phyloP scores from a whole-genome alignment of 2,113 vertebrate genomes.

The Phylloscopus whistleri region DNA sequence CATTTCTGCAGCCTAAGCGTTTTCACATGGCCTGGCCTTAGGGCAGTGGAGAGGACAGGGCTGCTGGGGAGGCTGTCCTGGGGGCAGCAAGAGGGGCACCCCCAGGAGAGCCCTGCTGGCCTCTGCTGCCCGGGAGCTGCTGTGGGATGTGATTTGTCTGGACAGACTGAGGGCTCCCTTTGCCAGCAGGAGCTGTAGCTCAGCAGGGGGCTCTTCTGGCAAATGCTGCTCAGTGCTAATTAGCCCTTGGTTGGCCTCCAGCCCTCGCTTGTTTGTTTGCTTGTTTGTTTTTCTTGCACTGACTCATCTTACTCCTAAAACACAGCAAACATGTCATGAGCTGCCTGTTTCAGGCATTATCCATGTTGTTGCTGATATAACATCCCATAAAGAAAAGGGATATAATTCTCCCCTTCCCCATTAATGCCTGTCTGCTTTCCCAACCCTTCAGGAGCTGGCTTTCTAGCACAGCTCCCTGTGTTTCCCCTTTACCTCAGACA shows the following conservation, averaged over 20 bases:
- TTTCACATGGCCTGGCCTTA: background rate
- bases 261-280: background rate
- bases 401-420: background rate
- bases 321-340: background rate
- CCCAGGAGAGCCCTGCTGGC: background rate
- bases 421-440: background rate
- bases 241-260: constrained; percentile 26
- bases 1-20: background rate
- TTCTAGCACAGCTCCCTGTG: background rate
- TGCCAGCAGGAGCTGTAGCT: constrained; percentile 19
- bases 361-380: accelerated
- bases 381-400: background rate
- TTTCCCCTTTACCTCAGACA: background rate
- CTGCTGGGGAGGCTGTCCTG: accelerated
- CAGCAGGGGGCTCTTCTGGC: constrained; percentile 13
- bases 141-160: background rate
- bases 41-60: background rate
- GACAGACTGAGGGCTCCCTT: background rate
- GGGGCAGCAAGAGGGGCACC: no score
- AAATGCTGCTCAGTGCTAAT: background rate
- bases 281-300: constrained; percentile 36
- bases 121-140: background rate
- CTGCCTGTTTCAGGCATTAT: background rate
- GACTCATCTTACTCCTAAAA: background rate
- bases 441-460: background rate